Conservation (phyloP, 92 coral and sea anemone species). For the Hydrozoanthus gracilis region DNA sequence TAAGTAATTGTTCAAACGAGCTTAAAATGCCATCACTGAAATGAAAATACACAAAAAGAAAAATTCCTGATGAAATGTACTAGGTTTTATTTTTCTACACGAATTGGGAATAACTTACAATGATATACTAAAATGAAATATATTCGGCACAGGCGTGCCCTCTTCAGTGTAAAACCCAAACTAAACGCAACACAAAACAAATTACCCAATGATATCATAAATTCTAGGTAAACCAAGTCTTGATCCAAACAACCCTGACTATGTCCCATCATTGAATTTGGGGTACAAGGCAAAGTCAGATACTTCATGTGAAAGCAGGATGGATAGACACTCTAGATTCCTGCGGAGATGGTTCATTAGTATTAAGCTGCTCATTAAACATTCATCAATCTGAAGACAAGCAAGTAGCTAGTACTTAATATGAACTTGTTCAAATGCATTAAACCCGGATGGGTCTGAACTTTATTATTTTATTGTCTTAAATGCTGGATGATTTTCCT, state of each 20-base stretch:
- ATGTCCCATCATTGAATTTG: constrained; percentile 25
- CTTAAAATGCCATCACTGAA: constrained; percentile 10
- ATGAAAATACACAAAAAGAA: not conserved
- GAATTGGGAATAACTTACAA: not conserved
- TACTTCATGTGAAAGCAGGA: constrained; percentile 4
- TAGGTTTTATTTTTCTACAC: not conserved
- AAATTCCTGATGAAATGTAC: constrained; percentile 15
- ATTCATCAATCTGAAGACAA: not conserved
- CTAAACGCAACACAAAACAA: constrained; percentile 21
- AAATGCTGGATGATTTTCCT: not conserved
- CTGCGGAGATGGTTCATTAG: constrained; percentile 9
- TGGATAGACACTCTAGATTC: constrained; percentile 11
- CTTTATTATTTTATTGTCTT: constrained; percentile 1
- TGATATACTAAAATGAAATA: not conserved
- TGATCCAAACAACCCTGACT: constrained; percentile 26
- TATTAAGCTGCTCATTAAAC: not conserved
- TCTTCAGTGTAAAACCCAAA: constrained; percentile 19
- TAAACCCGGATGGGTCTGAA: not conserved
- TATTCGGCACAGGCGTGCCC: not conserved
- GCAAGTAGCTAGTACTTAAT: constrained; percentile 3
- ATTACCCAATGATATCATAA: not conserved
- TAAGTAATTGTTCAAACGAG: constrained; percentile 5
- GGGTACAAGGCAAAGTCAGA: constrained; percentile 14
- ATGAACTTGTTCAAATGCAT: no score
- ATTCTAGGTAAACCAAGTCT: constrained; percentile 23